Percentiles rank a stretch among this genome's conserved stretches.
These are phyloP conservation scores for Dolichotis patagonum DNA, from an alignment of 2,113 vertebrate genomes.

Conservation along the genomic window DNA sequence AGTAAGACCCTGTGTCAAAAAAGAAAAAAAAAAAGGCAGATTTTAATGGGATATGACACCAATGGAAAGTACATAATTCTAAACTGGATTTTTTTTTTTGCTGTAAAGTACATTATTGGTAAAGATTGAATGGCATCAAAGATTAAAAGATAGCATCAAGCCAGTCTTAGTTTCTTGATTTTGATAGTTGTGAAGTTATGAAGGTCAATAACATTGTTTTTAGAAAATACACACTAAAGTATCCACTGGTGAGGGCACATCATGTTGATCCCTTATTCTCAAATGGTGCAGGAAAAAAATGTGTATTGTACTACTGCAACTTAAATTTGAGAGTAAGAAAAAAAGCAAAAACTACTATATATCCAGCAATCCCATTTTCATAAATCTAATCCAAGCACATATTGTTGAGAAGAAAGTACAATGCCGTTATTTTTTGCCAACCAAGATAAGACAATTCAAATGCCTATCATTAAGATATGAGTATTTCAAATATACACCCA, in stretches of 20 bases:
- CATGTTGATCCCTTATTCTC: not conserved
- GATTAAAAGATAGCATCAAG: not conserved
- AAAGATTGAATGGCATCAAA: not conserved
- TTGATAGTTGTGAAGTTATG: not conserved
- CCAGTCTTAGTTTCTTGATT: constrained; percentile 16
- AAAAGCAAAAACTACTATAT: not conserved
- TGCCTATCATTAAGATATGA: constrained; percentile 3
- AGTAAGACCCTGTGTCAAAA: not conserved
- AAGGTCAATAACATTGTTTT: not conserved
- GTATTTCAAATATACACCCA: not conserved
- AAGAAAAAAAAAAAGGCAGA: not conserved
- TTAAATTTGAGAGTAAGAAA: constrained; percentile 7
- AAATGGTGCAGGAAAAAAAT: not conserved
- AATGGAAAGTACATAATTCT: not conserved
- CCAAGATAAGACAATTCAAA: constrained; percentile 23
- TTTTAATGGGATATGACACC: not conserved
- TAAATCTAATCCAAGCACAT: constrained; percentile 29
- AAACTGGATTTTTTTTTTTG: not conserved
- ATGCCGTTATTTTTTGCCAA: not conserved
- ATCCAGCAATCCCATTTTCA: constrained; percentile 48
- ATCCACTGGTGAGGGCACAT: not conserved
- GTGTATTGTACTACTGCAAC: not conserved
- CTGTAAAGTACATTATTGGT: not conserved
- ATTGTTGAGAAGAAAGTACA: not conserved
- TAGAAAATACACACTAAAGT: not conserved